Conservation (phyloP, 1,140 invertebrate genomes). For the Holotrichia oblita region DNA sequence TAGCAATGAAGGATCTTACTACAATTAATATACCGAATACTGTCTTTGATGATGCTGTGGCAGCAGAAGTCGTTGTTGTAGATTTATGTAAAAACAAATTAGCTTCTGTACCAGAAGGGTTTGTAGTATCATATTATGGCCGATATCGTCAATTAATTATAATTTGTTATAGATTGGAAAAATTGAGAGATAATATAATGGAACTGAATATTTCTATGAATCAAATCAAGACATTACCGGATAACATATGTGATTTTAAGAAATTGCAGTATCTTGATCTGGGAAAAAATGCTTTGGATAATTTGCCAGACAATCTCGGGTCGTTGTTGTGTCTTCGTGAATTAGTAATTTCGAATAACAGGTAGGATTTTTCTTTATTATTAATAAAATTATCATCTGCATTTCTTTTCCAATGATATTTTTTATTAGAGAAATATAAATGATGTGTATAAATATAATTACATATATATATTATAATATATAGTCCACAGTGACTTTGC, state of each 20-base stretch:
- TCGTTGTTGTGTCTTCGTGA: constrained; percentile 76
- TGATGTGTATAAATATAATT: not conserved
- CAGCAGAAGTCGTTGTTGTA: constrained; percentile 76
- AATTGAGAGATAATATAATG: constrained; percentile 66
- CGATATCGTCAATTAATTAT: constrained; percentile 43
- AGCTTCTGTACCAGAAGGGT: constrained; percentile 73
- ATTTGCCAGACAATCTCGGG: constrained; percentile 74
- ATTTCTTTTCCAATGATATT: not conserved
- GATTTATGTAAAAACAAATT: constrained; percentile 86
- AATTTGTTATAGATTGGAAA: constrained; percentile 61
- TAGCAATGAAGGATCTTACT: constrained; percentile 71
- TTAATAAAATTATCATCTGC: not conserved
- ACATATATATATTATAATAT: too few relatives aligned
- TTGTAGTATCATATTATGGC: constrained; percentile 52
- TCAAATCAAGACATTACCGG: constrained; percentile 66
- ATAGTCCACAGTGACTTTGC: too few relatives aligned
- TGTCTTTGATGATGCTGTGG: constrained; percentile 74
- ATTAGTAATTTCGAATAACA: constrained; percentile 83
- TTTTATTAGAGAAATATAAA: not conserved
- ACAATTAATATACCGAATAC: constrained; percentile 69
- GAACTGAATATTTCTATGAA: constrained; percentile 77
- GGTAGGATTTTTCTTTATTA: constrained; percentile 62
- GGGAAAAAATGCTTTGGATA: constrained; percentile 77
- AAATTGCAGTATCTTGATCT: constrained; percentile 79
- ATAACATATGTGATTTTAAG: constrained; percentile 71